phyloP scores from a whole-genome alignment of 2,797 vertebrate genomes.

The Artibeus jamaicensis region DNA sequence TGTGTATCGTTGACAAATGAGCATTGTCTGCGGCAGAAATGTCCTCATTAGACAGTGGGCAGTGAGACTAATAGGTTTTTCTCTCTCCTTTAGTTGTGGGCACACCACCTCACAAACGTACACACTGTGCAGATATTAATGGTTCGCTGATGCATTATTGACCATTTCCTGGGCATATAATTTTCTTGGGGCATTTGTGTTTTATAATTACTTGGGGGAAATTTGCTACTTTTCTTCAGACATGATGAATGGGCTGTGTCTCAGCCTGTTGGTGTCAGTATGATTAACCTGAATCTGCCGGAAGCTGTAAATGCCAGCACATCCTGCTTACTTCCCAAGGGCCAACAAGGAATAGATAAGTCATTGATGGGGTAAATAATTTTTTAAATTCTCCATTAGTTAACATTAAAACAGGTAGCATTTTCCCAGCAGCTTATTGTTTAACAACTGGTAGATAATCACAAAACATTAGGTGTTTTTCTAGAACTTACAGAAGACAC shows the following conservation, averaged over 20 bases:
- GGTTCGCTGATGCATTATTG: conserved; percentile 3
- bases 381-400: conserved; percentile 29
- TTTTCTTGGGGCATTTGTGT: conserved; percentile 36
- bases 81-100: neutral
- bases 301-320: conserved; percentile 45
- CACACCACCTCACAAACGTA: neutral
- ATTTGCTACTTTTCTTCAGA: conserved; percentile 49
- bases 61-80: neutral
- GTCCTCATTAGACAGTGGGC: conserved; percentile 49
- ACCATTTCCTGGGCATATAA: conserved; percentile 17
- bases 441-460: conserved; percentile 41
- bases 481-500: conserved; percentile 11
- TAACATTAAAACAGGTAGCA: conserved; percentile 33
- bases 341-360: conserved; percentile 47
- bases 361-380: neutral
- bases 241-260: conserved; percentile 52
- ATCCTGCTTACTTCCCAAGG: conserved; percentile 20
- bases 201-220: conserved; percentile 55
- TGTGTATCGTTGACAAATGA: conserved; percentile 39
- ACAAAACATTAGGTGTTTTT: conserved; percentile 44
- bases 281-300: conserved; percentile 43
- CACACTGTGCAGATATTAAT: neutral
- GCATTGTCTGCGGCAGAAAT: conserved; percentile 2
- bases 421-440: conserved; percentile 26
- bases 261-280: conserved; percentile 47